A percentile compares a stretch with the other conserved stretches of the same genome.
Conservation (phyloP, 2,797 vertebrate species). For the Syngnathus acus region DNA sequence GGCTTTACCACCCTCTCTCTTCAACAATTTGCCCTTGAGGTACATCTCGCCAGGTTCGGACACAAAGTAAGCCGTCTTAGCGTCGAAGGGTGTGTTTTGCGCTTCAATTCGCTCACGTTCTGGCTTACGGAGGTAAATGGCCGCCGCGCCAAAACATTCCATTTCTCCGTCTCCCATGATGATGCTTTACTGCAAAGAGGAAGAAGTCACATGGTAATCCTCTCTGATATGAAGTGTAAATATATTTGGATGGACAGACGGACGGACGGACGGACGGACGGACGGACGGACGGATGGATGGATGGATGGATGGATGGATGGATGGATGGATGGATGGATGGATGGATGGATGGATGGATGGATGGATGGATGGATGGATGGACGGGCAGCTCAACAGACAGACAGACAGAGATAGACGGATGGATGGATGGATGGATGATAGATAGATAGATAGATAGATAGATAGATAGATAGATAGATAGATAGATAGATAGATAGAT, state of each 20-base stretch:
- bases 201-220: neutral
- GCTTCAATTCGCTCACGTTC: constrained; percentile 82
- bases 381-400: too few relatives aligned
- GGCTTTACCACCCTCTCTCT: constrained; percentile 76
- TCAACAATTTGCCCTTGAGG: constrained; percentile 75
- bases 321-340: neutral
- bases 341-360: neutral
- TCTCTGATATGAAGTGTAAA: neutral
- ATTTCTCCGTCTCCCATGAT: constrained; percentile 81
- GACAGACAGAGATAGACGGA: too few relatives aligned
- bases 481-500: constrained; percentile 2
- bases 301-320: neutral
- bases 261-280: too few relatives aligned
- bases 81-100: constrained; percentile 83
- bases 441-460: neutral
- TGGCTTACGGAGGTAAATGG: constrained; percentile 78
- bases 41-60: constrained; percentile 74
- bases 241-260: neutral
- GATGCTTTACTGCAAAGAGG: constrained; percentile 38
- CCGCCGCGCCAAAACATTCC: constrained; percentile 74
- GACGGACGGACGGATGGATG: neutral
- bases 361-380: neutral
- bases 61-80: constrained; percentile 77
- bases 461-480: constrained; percentile 1
- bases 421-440: neutral